phyloP scores from a whole-genome alignment of 2,113 vertebrate species.

The Fulmarus glacialis region DNA sequence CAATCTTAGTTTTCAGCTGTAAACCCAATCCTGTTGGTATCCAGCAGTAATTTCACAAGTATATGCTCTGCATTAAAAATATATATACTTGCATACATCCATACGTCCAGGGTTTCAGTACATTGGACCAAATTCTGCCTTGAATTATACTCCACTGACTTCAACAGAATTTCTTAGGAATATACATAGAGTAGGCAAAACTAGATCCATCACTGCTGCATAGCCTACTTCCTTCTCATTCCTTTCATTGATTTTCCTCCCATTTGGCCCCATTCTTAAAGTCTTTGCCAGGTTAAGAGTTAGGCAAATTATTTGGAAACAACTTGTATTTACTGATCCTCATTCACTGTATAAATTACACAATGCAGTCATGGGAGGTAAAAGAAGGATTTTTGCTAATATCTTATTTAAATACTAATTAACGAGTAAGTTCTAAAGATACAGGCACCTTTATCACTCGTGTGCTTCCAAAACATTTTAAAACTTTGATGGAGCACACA shows the following conservation, averaged over 20 bases:
- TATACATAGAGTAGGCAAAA: not conserved
- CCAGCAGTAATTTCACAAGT: not conserved
- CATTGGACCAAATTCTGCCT: not conserved
- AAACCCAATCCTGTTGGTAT: not conserved
- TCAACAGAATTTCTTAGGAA: not conserved
- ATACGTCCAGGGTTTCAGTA: not conserved
- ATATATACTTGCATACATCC: not conserved
- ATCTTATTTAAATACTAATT: not conserved
- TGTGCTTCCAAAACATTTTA: not conserved
- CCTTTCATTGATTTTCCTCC: not conserved
- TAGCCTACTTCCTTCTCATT: not conserved
- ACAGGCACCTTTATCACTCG: not conserved
- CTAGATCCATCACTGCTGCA: not conserved
- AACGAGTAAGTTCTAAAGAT: not conserved
- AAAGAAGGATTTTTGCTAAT: not conserved
- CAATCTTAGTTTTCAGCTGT: not conserved
- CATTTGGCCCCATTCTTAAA: not conserved
- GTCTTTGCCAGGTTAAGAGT: not conserved
- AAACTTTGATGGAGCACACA: not conserved
- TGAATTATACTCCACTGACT: not conserved
- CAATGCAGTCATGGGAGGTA: not conserved
- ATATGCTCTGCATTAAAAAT: not conserved
- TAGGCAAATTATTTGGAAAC: not conserved
- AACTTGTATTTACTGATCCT: not conserved
- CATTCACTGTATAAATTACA: not conserved